A percentile compares a stretch with the other conserved stretches of the same genome.
phyloP scores from a whole-genome alignment of 1,140 invertebrate species.

The Ostrea edulis region DNA sequence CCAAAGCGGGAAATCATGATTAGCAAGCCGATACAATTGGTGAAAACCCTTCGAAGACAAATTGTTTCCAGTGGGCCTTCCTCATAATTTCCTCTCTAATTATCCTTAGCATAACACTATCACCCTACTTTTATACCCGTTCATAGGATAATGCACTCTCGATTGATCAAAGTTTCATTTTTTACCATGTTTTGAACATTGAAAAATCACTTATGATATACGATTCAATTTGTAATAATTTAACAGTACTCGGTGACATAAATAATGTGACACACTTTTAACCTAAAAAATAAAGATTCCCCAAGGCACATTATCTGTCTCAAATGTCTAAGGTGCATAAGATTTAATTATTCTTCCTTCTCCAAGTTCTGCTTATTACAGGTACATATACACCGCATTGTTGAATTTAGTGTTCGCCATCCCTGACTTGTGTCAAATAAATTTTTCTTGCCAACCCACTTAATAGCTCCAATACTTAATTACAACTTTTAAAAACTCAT shows the following conservation, averaged over 20 bases:
- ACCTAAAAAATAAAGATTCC: not conserved
- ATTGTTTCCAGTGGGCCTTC: too few species aligned
- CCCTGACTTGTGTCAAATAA: slow-evolving; percentile 5
- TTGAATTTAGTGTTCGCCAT: not conserved
- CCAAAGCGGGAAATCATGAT: too few species aligned
- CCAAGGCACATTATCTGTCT: not conserved
- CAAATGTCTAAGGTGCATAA: slow-evolving; percentile 21
- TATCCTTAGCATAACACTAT: too few species aligned
- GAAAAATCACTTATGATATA: too few species aligned
- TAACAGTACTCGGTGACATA: not conserved
- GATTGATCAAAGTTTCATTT: too few species aligned
- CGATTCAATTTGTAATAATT: not conserved
- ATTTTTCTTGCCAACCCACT: slow-evolving; percentile 1
- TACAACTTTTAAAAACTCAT: not conserved
- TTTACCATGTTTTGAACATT: too few species aligned
- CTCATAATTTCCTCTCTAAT: too few species aligned
- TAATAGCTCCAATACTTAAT: not conserved
- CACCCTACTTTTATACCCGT: too few species aligned
- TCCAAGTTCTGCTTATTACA: not conserved
- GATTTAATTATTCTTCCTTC: slow-evolving; percentile 8
- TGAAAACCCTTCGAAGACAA: too few species aligned
- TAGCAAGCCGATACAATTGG: too few species aligned
- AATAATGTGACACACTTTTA: not conserved
- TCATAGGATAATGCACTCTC: too few species aligned
- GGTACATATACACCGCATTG: not conserved